These are phyloP conservation scores for Nowickia ferox DNA, from an alignment of 2,888 invertebrate species.

Conservation along the genomic window DNA sequence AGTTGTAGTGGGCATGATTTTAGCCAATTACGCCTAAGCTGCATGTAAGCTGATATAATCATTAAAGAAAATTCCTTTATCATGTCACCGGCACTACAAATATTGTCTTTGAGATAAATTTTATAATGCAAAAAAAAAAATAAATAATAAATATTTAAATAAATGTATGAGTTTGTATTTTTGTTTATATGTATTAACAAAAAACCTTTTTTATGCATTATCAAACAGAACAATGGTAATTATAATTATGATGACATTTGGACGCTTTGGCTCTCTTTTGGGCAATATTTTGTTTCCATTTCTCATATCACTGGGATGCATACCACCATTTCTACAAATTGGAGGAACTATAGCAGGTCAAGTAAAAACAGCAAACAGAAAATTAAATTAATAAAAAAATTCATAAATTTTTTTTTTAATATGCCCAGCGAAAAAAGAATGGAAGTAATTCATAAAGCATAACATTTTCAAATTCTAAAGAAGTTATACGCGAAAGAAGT, in stretches of 20 bases:
- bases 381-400: not conserved
- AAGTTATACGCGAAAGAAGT: no score
- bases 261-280: slow-evolving; percentile 87
- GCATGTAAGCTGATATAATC: not conserved
- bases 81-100: not conserved
- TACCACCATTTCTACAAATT: slow-evolving; percentile 88
- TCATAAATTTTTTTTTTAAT: not conserved
- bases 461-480: no score
- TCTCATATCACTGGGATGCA: slow-evolving; percentile 87
- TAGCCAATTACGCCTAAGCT: no score
- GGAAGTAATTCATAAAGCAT: no score
- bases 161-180: not conserved
- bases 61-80: not conserved
- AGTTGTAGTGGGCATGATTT: no score
- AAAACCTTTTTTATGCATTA: not conserved
- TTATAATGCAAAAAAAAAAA: not conserved
- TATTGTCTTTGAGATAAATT: not conserved
- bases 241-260: slow-evolving; percentile 88
- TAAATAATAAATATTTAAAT: not conserved
- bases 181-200: not conserved
- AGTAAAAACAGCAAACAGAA: no score
- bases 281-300: slow-evolving; percentile 90
- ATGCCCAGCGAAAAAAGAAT: no score
- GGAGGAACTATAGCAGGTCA: slow-evolving; percentile 86
- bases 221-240: slow-evolving; percentile 88